Conservation (phyloP, 2,113 vertebrate species). For the Cyanoderma ruficeps region DNA sequence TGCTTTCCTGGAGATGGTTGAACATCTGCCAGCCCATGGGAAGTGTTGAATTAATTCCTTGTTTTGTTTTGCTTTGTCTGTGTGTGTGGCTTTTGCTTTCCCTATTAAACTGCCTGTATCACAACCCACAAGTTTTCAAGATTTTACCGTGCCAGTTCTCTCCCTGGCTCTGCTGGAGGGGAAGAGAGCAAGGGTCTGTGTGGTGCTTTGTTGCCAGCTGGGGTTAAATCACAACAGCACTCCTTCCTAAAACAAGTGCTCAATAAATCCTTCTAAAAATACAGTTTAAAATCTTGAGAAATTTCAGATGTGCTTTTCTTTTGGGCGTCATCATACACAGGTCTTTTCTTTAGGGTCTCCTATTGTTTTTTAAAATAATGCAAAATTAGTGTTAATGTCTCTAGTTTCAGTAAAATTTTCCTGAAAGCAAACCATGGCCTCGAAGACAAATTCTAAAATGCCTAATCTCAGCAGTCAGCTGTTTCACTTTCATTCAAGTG, state of each 20-base stretch:
- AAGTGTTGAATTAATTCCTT: background rate
- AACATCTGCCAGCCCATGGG: background rate
- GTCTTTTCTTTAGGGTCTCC: background rate
- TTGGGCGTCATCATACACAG: background rate
- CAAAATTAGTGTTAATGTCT: background rate
- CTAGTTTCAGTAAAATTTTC: background rate
- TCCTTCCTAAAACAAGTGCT: background rate
- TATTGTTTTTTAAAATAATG: background rate
- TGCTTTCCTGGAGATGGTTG: background rate
- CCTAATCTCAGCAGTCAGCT: slow-evolving; percentile 24
- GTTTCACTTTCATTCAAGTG: slow-evolving; percentile 28
- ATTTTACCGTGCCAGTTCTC: background rate
- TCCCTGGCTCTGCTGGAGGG: background rate
- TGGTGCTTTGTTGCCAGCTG: background rate
- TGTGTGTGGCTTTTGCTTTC: background rate
- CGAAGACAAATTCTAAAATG: background rate
- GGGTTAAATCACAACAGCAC: background rate
- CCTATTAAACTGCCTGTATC: background rate
- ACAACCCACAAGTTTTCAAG: background rate
- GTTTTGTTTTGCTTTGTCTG: background rate
- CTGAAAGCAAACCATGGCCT: background rate
- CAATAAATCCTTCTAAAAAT: background rate
- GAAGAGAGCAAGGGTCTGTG: background rate
- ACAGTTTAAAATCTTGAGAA: background rate
- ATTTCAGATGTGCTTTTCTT: background rate